Evolutionary conservation across 2,888 invertebrate species (phyloP).

Genomic region (Zele albiditarsus): DNA sequence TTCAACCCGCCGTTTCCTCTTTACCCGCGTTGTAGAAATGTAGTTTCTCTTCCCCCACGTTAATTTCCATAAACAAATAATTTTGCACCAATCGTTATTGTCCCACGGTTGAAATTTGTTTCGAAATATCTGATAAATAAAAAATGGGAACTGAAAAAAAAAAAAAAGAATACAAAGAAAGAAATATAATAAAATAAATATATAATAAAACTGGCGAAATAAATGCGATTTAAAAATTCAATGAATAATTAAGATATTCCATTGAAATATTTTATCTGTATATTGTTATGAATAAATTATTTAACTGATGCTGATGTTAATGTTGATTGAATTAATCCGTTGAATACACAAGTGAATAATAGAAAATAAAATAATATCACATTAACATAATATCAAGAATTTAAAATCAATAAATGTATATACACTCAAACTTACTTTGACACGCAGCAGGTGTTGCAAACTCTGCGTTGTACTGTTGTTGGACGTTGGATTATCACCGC

Average conservation of each 20-base stretch:
- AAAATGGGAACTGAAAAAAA: not conserved
- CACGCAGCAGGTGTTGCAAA: constrained; percentile 71
- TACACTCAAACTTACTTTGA: constrained; percentile 70
- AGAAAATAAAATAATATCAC: not conserved
- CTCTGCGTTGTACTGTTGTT: constrained; percentile 76
- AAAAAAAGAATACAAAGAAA: too few species aligned
- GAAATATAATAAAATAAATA: not conserved
- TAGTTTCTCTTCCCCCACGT: constrained; percentile 23
- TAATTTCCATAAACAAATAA: constrained; percentile 43
- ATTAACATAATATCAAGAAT: not conserved
- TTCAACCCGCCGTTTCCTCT: not conserved
- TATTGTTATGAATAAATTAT: too few species aligned
- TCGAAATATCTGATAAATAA: not conserved
- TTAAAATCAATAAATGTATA: not conserved
- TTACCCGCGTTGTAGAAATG: not conserved
- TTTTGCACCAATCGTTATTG: constrained; percentile 31
- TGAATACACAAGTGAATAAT: too few species aligned
- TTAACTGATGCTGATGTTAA: too few species aligned
- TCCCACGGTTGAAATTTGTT: constrained; percentile 19
- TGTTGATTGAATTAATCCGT: too few species aligned
- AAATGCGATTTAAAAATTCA: not conserved
- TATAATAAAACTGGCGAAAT: not conserved
- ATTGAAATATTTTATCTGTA: too few species aligned
- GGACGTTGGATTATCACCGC: constrained; percentile 75
- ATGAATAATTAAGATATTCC: too few species aligned